phyloP scores from a whole-genome alignment of 1,140 invertebrate genomes.

The Sinonovacula constricta region DNA sequence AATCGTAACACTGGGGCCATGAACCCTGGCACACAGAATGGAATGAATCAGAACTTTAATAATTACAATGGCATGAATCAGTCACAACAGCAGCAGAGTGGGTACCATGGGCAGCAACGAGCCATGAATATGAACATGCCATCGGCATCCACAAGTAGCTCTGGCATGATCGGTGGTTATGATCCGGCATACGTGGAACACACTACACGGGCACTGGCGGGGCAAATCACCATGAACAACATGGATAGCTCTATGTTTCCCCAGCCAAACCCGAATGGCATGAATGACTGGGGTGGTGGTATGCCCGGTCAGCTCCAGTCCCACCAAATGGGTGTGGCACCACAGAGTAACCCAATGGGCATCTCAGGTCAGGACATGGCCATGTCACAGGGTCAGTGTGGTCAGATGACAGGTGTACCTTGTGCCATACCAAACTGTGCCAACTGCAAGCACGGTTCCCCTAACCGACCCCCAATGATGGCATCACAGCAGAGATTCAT shows the following conservation, averaged over 20 bases:
- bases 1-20: constrained; percentile 30
- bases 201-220: constrained; percentile 49
- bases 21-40: constrained; percentile 1
- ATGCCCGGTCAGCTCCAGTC: constrained; percentile 56
- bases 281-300: constrained; percentile 50
- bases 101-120: constrained; percentile 5
- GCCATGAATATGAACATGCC: constrained; percentile 27
- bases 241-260: constrained; percentile 48
- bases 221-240: constrained; percentile 45
- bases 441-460: constrained; percentile 67
- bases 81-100: constrained; percentile 4
- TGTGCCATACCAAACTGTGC: constrained; percentile 68
- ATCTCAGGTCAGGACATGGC: constrained; percentile 49
- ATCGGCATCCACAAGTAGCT: constrained; percentile 19
- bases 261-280: constrained; percentile 46
- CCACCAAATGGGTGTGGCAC: constrained; percentile 53
- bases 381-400: constrained; percentile 49
- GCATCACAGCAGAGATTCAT: constrained; percentile 76
- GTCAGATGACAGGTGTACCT: constrained; percentile 52
- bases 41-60: constrained; percentile 42
- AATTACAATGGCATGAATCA: constrained; percentile 39
- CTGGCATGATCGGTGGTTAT: constrained; percentile 48
- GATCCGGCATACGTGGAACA: constrained; percentile 52
- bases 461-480: constrained; percentile 68
- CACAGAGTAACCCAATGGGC: constrained; percentile 38